Evolutionary conservation across 2,888 invertebrate species (phyloP).

Genomic region (Acrocera orbiculus): DNA sequence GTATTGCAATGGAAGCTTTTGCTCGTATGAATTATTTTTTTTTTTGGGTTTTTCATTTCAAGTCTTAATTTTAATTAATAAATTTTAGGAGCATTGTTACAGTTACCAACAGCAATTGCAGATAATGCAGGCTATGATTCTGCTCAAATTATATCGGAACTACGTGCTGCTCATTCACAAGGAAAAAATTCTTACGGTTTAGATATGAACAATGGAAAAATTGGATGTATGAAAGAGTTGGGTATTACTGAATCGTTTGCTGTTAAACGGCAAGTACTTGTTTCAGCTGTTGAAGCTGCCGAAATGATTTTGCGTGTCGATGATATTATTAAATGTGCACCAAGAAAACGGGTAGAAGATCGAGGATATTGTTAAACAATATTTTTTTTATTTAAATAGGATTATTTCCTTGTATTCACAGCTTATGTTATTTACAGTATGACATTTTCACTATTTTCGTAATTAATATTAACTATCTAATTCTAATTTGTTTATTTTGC

Average conservation of each 20-base stretch:
- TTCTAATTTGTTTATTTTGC: no score
- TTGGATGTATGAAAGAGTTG: slow-evolving; percentile 77
- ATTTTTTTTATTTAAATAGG: no score
- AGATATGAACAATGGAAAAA: slow-evolving; percentile 78
- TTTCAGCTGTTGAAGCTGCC: slow-evolving; percentile 91
- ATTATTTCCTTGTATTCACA: no score
- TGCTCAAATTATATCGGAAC: slow-evolving; percentile 78
- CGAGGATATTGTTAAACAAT: slow-evolving; percentile 40
- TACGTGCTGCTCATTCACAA: slow-evolving; percentile 77
- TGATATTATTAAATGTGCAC: slow-evolving; percentile 85
- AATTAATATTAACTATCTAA: no score
- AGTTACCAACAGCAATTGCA: slow-evolving; percentile 88
- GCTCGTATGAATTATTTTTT: slow-evolving; percentile 35
- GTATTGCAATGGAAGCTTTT: slow-evolving; percentile 92
- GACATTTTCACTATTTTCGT: no score
- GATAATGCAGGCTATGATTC: slow-evolving; percentile 99
- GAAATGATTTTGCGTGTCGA: slow-evolving; percentile 99
- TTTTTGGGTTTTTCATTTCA: not conserved
- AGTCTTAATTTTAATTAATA: slow-evolving; percentile 3
- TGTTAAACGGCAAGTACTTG: slow-evolving; percentile 87
- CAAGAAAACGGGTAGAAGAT: slow-evolving; percentile 72
- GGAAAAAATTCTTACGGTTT: slow-evolving; percentile 46
- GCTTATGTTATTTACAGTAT: no score
- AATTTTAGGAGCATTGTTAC: slow-evolving; percentile 58
- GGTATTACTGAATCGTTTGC: slow-evolving; percentile 95